phyloP scores from a whole-genome alignment of 2,797 vertebrate genomes.

The Mycteria americana region DNA sequence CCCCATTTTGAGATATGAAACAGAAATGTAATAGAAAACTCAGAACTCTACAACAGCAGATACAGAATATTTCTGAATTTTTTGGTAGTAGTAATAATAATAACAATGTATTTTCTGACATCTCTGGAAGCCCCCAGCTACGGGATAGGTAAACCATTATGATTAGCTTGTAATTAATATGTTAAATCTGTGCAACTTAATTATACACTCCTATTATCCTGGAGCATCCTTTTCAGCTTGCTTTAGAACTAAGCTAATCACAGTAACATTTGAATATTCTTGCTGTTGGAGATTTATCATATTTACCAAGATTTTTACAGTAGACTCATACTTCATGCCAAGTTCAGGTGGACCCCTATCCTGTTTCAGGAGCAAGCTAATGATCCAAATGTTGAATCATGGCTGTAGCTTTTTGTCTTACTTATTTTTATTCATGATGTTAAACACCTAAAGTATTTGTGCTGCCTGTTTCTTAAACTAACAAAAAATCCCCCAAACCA shows the following conservation, averaged over 20 bases:
- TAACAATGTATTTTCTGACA: neutral
- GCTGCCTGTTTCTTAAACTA: neutral
- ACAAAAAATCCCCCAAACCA: neutral
- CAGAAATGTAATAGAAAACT: neutral
- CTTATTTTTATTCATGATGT: neutral
- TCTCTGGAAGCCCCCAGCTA: neutral
- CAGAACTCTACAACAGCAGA: neutral
- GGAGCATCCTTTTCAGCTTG: neutral
- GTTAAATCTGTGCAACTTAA: neutral
- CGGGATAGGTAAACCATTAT: neutral
- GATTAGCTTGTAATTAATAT: neutral
- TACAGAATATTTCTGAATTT: neutral
- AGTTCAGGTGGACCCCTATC: neutral
- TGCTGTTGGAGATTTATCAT: neutral
- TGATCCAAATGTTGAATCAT: neutral
- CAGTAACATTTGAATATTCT: neutral
- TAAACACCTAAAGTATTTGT: neutral
- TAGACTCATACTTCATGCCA: neutral
- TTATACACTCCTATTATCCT: neutral
- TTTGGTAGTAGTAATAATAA: neutral
- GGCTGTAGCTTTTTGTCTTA: neutral
- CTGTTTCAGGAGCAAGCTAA: neutral
- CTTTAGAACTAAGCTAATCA: neutral
- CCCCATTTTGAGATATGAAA: neutral
- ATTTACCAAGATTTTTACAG: neutral